Base-by-base conservation (phyloP, 2,888 invertebrate genomes). In the Candidula unifasciata region DNA sequence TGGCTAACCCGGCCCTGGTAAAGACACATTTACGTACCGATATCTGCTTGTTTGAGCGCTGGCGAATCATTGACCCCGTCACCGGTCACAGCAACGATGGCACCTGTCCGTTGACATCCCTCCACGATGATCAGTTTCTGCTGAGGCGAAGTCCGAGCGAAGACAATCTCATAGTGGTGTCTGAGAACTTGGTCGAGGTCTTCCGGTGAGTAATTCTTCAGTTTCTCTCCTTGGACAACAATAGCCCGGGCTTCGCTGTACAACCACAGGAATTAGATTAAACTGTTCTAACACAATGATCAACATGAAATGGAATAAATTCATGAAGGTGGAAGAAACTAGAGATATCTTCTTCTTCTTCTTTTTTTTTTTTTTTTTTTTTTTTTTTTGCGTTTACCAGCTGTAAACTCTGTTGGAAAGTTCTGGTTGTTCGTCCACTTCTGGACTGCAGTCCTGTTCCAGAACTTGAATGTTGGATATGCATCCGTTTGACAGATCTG, bases 101-200 rank as follows among this genome's bases (percentile, higher is more conserved):
- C 95, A 30, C 96, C 96, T 73, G 95, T 94, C 77, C 96, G 94
- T 92, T 97, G 97, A 91, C 96, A 96, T 69, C 96, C 97, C 93
- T 97, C 97, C 2, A 95, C 95, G 89, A 96, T 96, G 90, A 95
- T 95, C 94, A 98, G 95, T 94, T 98, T 98, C 95, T 98, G 98
- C 93, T 94, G 94, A 24, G 98, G 98, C 74, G 98, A 98, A 33
- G 98, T 98, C 92, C 98, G 96, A 88, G 98, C 98, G 95, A 98
- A 98, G 91, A 98, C 98, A 93, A 98, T 98, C 95, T 98, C 98
- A 84, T 97, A 96, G 94, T 98, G 98, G 94, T 97, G 94, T 95
- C 96, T 96, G 89, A 99, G 95, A 92, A 98, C 97, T 93, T 98
- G 97, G 93, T 98, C 98, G 90, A 99, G 95, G 93, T 94, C 93